These are phyloP conservation scores for Chloroclystis v-ata DNA, from an alignment of 2,888 invertebrate species.

Conservation along the genomic window DNA sequence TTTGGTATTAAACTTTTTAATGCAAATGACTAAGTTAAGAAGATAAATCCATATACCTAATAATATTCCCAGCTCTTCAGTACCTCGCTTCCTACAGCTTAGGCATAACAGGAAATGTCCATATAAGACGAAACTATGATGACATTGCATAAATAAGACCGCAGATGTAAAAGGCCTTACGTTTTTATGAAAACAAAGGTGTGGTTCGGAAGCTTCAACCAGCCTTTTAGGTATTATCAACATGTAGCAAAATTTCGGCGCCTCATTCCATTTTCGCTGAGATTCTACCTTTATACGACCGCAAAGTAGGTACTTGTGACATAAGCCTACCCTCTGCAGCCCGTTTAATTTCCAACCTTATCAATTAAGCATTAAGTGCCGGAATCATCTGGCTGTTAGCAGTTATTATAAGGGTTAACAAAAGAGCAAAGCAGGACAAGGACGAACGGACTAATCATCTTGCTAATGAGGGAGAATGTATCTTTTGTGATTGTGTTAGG, in stretches of 20 bases:
- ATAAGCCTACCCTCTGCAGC: constrained; percentile 14
- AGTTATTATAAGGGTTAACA: constrained; percentile 36
- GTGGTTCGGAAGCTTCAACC: too few species aligned
- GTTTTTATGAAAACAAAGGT: too few species aligned
- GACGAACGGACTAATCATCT: constrained; percentile 48
- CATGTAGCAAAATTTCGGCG: constrained; percentile 10
- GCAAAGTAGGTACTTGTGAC: constrained; percentile 18
- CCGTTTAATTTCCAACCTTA: constrained; percentile 23
- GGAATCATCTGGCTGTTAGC: constrained; percentile 22
- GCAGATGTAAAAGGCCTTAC: too few species aligned
- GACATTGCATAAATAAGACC: too few species aligned
- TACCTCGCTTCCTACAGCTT: too few species aligned
- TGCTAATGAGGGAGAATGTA: constrained; percentile 37
- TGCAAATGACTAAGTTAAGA: too few species aligned
- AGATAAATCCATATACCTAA: too few species aligned
- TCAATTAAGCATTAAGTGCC: constrained; percentile 24
- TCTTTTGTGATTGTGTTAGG: constrained; percentile 14
- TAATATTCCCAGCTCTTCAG: too few species aligned
- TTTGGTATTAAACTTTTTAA: too few species aligned
- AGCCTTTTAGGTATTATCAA: constrained; percentile 4
- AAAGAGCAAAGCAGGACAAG: constrained; percentile 46
- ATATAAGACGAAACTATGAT: too few species aligned
- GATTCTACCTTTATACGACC: constrained; percentile 24
- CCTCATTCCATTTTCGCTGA: constrained; percentile 17
- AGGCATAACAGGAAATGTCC: too few species aligned